A percentile compares a stretch with the other conserved stretches of the same genome.
These are phyloP conservation scores for Drosophila maculinotata DNA, from an alignment of 2,888 invertebrate genomes.

Conservation along the genomic window DNA sequence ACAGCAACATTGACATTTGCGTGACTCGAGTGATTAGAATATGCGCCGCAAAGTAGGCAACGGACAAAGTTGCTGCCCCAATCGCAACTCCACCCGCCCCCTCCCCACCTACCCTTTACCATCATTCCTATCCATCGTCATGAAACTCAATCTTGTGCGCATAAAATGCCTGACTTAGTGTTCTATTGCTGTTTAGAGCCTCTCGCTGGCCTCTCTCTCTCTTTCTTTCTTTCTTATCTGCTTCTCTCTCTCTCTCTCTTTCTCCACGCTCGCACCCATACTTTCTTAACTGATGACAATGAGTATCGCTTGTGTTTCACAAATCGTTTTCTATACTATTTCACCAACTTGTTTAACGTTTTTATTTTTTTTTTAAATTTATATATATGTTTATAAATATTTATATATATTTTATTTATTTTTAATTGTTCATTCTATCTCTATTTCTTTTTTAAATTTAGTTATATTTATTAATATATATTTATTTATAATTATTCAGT, in stretches of 20 bases:
- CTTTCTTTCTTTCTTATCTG: not conserved
- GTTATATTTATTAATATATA: too few relatives aligned
- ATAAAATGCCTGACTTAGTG: constrained; percentile 47
- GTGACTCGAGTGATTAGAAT: constrained; percentile 79
- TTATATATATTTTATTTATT: not conserved
- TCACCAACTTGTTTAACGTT: constrained; percentile 7
- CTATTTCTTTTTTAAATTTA: too few relatives aligned
- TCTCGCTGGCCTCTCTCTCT: not conserved
- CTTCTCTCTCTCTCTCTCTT: not conserved
- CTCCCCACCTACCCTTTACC: not conserved
- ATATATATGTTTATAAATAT: not conserved
- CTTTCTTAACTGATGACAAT: constrained; percentile 9
- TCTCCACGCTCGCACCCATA: not conserved
- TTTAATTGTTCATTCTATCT: too few relatives aligned
- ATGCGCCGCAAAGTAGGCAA: constrained; percentile 66
- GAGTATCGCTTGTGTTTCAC: constrained; percentile 18
- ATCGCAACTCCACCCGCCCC: not conserved
- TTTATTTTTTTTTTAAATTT: constrained; percentile 1
- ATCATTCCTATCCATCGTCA: not conserved
- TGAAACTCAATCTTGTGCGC: constrained; percentile 37
- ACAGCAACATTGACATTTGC: constrained; percentile 80
- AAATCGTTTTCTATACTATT: constrained; percentile 14
- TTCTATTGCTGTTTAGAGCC: constrained; percentile 28
- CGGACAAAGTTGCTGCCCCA: constrained; percentile 37
- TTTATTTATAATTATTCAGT: too few relatives aligned